Evolutionary conservation across 2,113 vertebrate species (phyloP).

Genomic region (Seriola rivoliana): DNA sequence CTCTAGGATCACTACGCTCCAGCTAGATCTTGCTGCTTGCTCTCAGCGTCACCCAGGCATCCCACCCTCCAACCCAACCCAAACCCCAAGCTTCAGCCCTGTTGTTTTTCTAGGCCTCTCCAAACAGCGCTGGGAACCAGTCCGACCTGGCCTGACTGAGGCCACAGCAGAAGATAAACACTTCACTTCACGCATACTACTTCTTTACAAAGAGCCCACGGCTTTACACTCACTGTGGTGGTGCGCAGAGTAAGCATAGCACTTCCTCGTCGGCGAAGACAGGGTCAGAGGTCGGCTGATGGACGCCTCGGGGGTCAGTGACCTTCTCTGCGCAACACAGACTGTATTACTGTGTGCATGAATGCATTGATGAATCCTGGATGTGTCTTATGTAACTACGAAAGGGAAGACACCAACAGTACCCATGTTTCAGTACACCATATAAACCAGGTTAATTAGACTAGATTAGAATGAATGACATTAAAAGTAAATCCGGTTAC

Average conservation of each 20-base stretch:
- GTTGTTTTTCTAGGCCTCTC: conserved; percentile 81
- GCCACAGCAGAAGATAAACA: conserved; percentile 82
- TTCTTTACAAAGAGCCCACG: conserved; percentile 75
- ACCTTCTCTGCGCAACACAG: conserved; percentile 11
- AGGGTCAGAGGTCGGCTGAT: conserved; percentile 66
- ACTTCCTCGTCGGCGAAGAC: conserved; percentile 68
- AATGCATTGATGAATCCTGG: conserved; percentile 7
- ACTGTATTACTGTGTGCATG: not conserved
- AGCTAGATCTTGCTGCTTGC: conserved; percentile 2
- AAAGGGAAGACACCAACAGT: not conserved
- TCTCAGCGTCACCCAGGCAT: conserved; percentile 17
- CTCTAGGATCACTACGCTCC: not conserved
- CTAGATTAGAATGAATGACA: not conserved
- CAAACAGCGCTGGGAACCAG: conserved; percentile 82
- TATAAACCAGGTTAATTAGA: not conserved
- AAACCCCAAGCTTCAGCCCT: conserved; percentile 29
- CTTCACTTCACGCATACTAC: conserved; percentile 80
- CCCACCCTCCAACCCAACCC: conserved; percentile 46
- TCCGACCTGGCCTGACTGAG: conserved; percentile 79
- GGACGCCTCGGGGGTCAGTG: conserved; percentile 53
- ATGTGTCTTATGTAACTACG: not conserved
- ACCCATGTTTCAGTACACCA: not conserved
- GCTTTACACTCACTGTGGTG: conserved; percentile 41
- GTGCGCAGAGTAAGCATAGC: conserved; percentile 51
- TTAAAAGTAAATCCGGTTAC: too few relatives aligned